A percentile compares a stretch with the other conserved stretches of the same genome.
Conservation (phyloP, 2,797 vertebrate genomes). For the Chaetodon trifasciatus region DNA sequence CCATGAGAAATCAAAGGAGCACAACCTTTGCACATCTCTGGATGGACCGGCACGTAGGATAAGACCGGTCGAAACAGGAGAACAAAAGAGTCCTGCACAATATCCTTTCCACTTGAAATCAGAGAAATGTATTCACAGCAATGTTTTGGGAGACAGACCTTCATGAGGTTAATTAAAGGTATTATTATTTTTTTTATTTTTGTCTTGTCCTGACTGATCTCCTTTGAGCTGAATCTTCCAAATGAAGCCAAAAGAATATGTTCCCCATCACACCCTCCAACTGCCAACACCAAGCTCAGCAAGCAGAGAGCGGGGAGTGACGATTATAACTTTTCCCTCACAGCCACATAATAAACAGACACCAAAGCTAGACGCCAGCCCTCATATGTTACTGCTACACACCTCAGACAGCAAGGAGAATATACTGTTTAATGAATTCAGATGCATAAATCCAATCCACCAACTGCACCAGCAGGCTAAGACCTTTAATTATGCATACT, state of each 20-base stretch:
- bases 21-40: no score
- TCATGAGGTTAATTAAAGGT: no score
- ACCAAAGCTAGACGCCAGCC: background rate
- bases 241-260: no score
- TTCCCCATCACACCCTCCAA: background rate
- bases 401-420: background rate
- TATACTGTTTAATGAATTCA: background rate
- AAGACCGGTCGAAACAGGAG: no score
- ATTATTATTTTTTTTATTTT: no score
- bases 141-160: no score
- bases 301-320: background rate
- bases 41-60: no score
- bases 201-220: no score
- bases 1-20: background rate
- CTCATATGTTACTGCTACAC: background rate
- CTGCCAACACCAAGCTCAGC: background rate
- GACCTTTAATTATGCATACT: slow-evolving; percentile 7
- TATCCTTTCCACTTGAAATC: no score
- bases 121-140: no score
- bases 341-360: background rate
- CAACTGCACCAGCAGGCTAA: background rate
- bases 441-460: background rate
- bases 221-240: no score
- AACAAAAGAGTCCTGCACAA: no score
- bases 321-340: background rate